Evolutionary conservation across 2,113 vertebrate species (phyloP).

Genomic region (Mesembrinibis cayennensis): DNA sequence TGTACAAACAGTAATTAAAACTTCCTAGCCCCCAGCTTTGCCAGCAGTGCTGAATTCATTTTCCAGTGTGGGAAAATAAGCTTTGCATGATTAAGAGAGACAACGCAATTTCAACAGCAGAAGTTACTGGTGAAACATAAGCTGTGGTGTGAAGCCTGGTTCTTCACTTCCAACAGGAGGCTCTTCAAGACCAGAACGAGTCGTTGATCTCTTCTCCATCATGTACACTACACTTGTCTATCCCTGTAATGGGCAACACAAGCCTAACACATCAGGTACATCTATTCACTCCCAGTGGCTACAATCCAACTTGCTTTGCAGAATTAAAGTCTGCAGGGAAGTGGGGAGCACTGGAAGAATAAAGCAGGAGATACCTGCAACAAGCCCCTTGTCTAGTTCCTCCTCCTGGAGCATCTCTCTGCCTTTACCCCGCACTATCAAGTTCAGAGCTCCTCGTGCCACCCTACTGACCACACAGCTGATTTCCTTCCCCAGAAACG

Average conservation of each 20-base stretch:
- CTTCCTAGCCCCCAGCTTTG: background rate
- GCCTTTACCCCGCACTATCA: background rate
- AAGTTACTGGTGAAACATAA: background rate
- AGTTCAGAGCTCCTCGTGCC: background rate
- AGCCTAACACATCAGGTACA: background rate
- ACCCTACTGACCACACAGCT: background rate
- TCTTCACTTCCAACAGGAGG: background rate
- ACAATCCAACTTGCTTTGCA: background rate
- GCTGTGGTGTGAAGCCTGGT: background rate
- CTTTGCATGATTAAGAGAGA: background rate
- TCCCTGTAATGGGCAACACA: background rate
- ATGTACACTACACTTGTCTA: rapidly evolving
- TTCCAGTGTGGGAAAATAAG: constrained; percentile 35
- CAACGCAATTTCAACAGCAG: background rate
- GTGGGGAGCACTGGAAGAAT: rapidly evolving
- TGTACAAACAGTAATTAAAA: constrained; percentile 33
- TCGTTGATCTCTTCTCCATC: background rate
- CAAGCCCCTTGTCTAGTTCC: background rate
- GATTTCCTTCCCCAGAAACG: background rate
- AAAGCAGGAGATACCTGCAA: background rate
- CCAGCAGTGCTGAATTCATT: background rate
- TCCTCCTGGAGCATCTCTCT: background rate
- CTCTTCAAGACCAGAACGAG: background rate
- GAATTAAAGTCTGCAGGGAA: background rate
- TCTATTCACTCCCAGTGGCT: background rate